phyloP scores from a whole-genome alignment of 2,888 invertebrate genomes.

The Thecocarcelia acutangulata region DNA sequence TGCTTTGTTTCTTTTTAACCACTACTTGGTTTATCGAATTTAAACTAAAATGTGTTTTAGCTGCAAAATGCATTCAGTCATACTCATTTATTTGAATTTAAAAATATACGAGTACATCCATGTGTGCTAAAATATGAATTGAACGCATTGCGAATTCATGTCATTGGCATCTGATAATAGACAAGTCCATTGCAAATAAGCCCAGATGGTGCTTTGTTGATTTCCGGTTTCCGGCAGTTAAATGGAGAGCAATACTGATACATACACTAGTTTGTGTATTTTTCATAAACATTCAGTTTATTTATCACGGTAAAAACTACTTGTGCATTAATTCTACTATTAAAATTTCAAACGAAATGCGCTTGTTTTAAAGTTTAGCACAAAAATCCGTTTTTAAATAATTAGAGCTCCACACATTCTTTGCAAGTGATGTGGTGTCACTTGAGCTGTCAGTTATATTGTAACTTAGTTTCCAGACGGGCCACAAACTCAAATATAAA shows the following conservation, averaged over 20 bases:
- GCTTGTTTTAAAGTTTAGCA: no score
- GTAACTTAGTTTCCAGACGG: background rate
- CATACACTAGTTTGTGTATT: background rate
- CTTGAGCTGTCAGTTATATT: conserved; percentile 10
- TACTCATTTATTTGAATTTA: background rate
- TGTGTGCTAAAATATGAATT: conserved; percentile 7
- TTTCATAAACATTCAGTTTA: background rate
- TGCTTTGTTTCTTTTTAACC: conserved; percentile 2
- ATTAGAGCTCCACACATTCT: no score
- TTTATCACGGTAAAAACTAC: background rate
- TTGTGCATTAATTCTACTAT: background rate
- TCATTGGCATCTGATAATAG: conserved; percentile 40
- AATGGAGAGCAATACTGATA: conserved; percentile 2
- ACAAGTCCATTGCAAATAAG: conserved; percentile 18
- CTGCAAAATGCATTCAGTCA: conserved; percentile 43
- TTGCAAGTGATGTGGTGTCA: background rate
- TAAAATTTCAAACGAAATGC: background rate
- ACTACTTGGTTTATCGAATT: conserved; percentile 38
- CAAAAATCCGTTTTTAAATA: no score
- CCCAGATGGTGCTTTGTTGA: conserved; percentile 45
- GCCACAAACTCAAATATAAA: conserved; percentile 1
- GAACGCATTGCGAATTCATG: background rate
- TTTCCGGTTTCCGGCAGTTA: conserved; percentile 58
- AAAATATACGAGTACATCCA: background rate
- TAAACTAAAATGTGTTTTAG: conserved; percentile 50